Percentiles rank a stretch among this genome's conserved stretches.
Conservation (phyloP, 2,797 vertebrate species). For the Lerista edwardsae region DNA sequence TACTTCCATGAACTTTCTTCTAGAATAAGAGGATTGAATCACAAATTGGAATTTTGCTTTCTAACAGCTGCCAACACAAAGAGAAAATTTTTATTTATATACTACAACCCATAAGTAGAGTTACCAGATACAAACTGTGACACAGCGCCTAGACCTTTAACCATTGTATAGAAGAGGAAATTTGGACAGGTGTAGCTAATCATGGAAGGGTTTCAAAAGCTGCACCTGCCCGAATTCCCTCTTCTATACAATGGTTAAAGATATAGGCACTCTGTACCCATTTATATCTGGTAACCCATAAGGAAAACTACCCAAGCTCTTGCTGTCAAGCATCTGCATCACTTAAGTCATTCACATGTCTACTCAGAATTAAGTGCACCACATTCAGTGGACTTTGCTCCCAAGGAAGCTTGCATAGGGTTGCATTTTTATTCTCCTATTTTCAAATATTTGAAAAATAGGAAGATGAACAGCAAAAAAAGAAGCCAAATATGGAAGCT, state of each 20-base stretch:
- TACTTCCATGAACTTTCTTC: neutral
- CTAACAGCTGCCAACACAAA: neutral
- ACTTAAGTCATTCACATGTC: constrained; percentile 20
- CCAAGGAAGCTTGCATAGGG: too few species aligned
- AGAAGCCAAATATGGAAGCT: constrained; percentile 40
- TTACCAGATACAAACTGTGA: too few species aligned
- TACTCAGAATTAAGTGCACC: too few species aligned
- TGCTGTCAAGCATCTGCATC: constrained; percentile 50
- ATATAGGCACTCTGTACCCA: too few species aligned
- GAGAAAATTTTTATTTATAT: neutral
- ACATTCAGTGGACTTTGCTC: too few species aligned
- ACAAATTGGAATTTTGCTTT: neutral
- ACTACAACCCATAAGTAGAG: neutral
- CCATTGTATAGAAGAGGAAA: too few species aligned
- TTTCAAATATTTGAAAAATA: constrained; percentile 43
- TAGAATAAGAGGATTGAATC: neutral
- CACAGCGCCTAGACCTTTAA: too few species aligned
- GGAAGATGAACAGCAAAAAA: neutral
- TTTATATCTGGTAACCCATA: too few species aligned
- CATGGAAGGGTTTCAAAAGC: too few species aligned
- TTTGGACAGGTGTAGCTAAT: too few species aligned
- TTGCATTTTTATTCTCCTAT: neutral
- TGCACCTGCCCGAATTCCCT: too few species aligned
- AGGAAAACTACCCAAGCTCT: neutral
- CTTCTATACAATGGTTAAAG: too few species aligned